Percentiles rank a stretch among this genome's conserved stretches.
Conservation (phyloP, 1,140 invertebrate species). For the Macrobrachium nipponense region DNA sequence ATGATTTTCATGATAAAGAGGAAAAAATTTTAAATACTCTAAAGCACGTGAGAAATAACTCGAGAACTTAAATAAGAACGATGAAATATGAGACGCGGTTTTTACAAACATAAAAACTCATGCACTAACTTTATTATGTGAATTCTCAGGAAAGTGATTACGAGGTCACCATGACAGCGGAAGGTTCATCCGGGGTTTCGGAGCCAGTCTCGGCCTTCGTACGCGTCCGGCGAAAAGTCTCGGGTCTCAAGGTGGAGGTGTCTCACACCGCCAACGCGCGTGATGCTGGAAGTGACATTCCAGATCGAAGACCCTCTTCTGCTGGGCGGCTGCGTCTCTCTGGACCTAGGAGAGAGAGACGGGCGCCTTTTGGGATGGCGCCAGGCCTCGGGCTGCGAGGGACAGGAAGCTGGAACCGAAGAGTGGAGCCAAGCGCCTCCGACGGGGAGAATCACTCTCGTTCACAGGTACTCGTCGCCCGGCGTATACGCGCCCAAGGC, state of each 20-base stretch:
- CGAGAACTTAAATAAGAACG: too few species aligned
- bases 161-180: neutral
- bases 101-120: too few species aligned
- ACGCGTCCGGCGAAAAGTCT: conserved; percentile 9
- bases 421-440: conserved; percentile 28
- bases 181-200: conserved; percentile 17
- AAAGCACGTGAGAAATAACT: too few species aligned
- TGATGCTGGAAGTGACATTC: conserved; percentile 4
- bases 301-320: neutral
- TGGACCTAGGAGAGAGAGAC: conserved; percentile 44
- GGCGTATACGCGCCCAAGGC: conserved; percentile 6
- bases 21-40: too few species aligned
- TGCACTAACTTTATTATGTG: too few species aligned
- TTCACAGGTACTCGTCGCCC: conserved; percentile 10
- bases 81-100: too few species aligned
- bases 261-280: neutral
- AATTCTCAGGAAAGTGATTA: conserved; percentile 51
- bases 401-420: conserved; percentile 1
- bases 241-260: neutral
- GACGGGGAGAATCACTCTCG: conserved; percentile 18
- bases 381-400: conserved; percentile 35
- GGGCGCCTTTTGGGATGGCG: conserved; percentile 46
- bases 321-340: conserved; percentile 43
- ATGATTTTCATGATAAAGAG: too few species aligned
- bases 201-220: conserved; percentile 16